Evolutionary conservation across 1,140 invertebrate genomes (phyloP), one percentile per base, ranked within the genome.

Genomic region (Harpegnathos saltator): DNA sequence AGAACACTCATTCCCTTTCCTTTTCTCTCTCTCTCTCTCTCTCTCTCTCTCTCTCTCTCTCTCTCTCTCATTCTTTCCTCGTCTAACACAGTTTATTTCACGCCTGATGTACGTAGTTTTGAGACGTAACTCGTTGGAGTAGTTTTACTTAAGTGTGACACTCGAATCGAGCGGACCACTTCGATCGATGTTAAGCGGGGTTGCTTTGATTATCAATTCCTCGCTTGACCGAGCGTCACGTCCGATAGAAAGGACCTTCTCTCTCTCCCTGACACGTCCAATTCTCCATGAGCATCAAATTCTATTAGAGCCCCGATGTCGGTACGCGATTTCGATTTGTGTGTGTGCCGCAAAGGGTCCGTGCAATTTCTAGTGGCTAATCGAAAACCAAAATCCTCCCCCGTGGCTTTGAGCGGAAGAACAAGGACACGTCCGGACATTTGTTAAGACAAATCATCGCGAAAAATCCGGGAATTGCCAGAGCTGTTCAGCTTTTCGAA

Each of bases 141-240:
- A 62, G 17, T 29, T 29, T 62, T 29, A 33, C 17, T 7, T 73
- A 15, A 44, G 11, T 38, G 29, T 52, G 11, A 38, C 9, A 33
- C 33, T 44, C 33, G 54, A 81, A 54, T 29, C 24, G 54, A 81
- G 44, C 22, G 26, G 66, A 50, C 38, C 19, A 56, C 33, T 65
- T 68, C 68, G 38, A 83, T 58, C 0, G 54, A 33, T 63, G 19
- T 24, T 56, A 50, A 58, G 19, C 24, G 12, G 44, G 48, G 54
- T 82, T 63, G 83, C 63, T 87, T 90, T 89, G 89, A 90, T 90
- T 88, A 86, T 90, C 89, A 90, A 90, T 90, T 90, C 81, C 68
- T 83, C 84, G 89, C 50, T 73, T 77, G 86, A 90, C 72, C 77
- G 86, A 83, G 48, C 77, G 44, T 66, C 33, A 38, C 61, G 72